Evolutionary conservation across 1,140 invertebrate genomes (phyloP).

Genomic region (Lycorma delicatula): DNA sequence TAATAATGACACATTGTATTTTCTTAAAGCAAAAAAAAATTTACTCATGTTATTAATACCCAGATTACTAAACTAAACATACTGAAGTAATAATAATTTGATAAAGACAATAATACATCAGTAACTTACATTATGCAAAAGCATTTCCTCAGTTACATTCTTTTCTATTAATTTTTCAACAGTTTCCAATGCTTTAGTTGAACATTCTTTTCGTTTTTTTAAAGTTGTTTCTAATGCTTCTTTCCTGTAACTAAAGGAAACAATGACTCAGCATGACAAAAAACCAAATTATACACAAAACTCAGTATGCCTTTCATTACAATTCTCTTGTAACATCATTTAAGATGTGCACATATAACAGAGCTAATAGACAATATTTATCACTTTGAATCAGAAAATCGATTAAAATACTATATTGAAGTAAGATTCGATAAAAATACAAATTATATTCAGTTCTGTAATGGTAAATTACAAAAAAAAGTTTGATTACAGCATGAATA

Average conservation of each 20-base stretch:
- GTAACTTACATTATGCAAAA: background rate
- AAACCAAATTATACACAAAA: too few species aligned
- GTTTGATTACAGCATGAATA: too few species aligned
- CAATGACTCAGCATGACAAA: too few species aligned
- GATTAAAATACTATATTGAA: too few species aligned
- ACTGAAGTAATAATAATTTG: background rate
- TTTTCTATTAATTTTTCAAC: background rate
- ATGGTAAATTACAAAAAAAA: too few species aligned
- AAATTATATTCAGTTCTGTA: too few species aligned
- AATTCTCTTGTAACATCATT: too few species aligned
- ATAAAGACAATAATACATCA: background rate
- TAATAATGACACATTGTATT: background rate
- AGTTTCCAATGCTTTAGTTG: background rate
- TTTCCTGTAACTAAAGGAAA: background rate
- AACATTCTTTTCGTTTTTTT: background rate
- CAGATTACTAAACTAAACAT: background rate
- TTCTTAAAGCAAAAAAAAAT: background rate
- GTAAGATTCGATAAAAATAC: too few species aligned
- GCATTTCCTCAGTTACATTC: background rate
- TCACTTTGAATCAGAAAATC: too few species aligned
- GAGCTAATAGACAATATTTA: too few species aligned
- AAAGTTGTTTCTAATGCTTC: background rate
- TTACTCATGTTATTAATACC: background rate
- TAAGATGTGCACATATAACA: too few species aligned
- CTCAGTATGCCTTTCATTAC: too few species aligned